Base-by-base conservation (phyloP, 1,140 invertebrate genomes). In the Halesus radiatus region DNA sequence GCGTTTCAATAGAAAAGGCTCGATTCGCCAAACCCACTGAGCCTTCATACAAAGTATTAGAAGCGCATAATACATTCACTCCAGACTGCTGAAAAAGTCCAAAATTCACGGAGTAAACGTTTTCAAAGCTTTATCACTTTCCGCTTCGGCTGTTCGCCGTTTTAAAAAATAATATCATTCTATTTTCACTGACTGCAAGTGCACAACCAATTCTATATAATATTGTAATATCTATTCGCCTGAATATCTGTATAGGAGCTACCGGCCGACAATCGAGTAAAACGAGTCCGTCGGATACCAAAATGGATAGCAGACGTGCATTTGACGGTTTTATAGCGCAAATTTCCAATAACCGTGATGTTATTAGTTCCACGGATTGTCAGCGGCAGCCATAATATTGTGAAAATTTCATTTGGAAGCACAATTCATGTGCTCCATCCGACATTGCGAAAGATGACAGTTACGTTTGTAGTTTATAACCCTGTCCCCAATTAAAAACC, bases 301-400 rank as follows among this genome's bases (percentile, higher is more conserved):
- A 66, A 66, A 26, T 15, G 62, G 62, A 66, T 66, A 23, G 32
- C 37, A 52, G 66, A 45, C 66, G 37, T 70, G 66, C n/a, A 70
- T 70, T 70, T 50, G 66, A 70, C 66, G 66, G 66, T 70, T 70
- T 70, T 70, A 70, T 70, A 50, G 66, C 66, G 22, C 37, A 52
- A 52, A 70, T 50, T 70, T 70, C 66, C 66, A 70, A 70, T 70
- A 70, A 70, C 66, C 37, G 66, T 70, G 66, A 70, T 70, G 66
- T 70, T 70, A 70, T 70, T 70, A 70, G 32, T 70, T 70, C n/a
- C 66, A 70, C 66, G 66, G 37, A 50, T 70, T 70, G 66, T 70
- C 66, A 70, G 16, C 37, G 66, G 15, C 66, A 50, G 66, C 37
- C 22, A 45, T 70, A 70, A 70, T 70, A 66, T 50, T 70, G 66